Evolutionary conservation across 2,797 vertebrate species (phyloP).

Genomic region (Pseudotriccus pelzelni): DNA sequence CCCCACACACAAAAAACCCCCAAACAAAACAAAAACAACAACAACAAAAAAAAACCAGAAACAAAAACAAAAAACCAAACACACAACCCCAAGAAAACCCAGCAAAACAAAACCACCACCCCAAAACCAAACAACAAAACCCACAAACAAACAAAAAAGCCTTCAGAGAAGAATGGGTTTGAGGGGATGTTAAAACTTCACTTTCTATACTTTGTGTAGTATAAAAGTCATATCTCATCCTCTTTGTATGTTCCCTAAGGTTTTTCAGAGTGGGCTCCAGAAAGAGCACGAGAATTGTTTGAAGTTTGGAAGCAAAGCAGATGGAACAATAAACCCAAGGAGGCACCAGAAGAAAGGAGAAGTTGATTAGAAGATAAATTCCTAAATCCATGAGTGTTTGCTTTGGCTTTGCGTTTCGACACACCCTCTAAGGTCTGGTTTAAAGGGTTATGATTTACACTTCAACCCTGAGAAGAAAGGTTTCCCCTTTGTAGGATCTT

Average conservation of each 20-base stretch:
- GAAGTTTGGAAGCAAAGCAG: background rate
- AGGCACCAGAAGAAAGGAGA: background rate
- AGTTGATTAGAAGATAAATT: background rate
- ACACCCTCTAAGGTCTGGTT: too few species aligned
- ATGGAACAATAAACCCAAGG: background rate
- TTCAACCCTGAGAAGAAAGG: background rate
- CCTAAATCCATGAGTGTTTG: background rate
- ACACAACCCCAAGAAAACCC: background rate
- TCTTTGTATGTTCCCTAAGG: background rate
- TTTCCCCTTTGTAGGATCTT: background rate
- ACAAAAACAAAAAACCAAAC: rapidly evolving
- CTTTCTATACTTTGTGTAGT: background rate
- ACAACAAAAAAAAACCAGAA: too few species aligned
- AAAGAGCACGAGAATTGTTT: background rate
- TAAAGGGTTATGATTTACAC: background rate
- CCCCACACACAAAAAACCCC: background rate
- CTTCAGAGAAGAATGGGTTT: background rate
- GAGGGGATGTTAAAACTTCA: background rate
- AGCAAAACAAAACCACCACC: background rate
- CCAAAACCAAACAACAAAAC: background rate
- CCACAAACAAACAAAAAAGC: too few species aligned
- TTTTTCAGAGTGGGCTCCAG: background rate
- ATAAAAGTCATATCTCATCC: background rate
- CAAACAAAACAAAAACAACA: too few species aligned
- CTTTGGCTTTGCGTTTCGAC: background rate